Evolutionary conservation across 64 coral and sea anemone species (phyloP).

Genomic region (Platygyra sinensis): DNA sequence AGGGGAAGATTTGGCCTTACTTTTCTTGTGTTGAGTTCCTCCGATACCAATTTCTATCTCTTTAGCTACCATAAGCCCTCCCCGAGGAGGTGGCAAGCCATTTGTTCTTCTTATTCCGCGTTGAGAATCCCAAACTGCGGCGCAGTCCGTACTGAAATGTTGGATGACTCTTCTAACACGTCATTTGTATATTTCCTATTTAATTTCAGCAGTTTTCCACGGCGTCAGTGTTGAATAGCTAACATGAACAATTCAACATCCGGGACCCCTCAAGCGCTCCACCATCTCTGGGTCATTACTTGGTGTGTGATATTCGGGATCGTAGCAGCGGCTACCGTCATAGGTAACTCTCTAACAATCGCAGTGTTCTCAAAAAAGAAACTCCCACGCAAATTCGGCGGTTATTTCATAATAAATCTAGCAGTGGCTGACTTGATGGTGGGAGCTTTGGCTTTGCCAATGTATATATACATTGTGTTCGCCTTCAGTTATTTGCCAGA

Average conservation of each 20-base stretch:
- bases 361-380: slow-evolving; percentile 60
- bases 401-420: slow-evolving; percentile 80
- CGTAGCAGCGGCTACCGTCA: slow-evolving; percentile 39
- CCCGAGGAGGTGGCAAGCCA: too few relatives aligned
- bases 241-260: slow-evolving; percentile 23
- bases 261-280: background rate
- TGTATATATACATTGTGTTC: slow-evolving; percentile 71
- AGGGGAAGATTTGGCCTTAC: too few relatives aligned
- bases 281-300: background rate
- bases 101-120: too few relatives aligned
- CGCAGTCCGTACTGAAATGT: too few relatives aligned
- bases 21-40: too few relatives aligned
- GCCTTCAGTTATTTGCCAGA: slow-evolving; percentile 18
- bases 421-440: slow-evolving; percentile 72
- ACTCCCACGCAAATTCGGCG: slow-evolving; percentile 24
- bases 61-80: too few relatives aligned
- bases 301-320: slow-evolving; percentile 70
- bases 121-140: too few relatives aligned
- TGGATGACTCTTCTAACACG: too few relatives aligned
- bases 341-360: slow-evolving; percentile 63
- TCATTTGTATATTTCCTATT: too few relatives aligned
- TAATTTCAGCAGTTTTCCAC: too few relatives aligned
- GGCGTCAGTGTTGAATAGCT: too few relatives aligned
- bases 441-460: slow-evolving; percentile 58
- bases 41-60: too few relatives aligned